Evolutionary conservation across 2,888 invertebrate species (phyloP).

Genomic region (Dicyrtoma fusca): DNA sequence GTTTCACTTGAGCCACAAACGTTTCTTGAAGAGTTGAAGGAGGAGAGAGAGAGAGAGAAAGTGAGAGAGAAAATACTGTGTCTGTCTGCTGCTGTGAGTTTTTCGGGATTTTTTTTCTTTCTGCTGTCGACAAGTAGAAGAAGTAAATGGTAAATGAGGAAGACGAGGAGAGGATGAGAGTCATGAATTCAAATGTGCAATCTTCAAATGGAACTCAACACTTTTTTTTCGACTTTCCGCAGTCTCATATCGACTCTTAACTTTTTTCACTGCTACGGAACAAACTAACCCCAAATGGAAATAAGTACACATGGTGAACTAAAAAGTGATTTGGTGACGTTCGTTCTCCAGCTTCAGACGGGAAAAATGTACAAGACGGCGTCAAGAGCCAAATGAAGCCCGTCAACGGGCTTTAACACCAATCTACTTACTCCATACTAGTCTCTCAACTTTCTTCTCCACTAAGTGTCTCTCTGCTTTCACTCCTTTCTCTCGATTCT

Average conservation of each 20-base stretch:
- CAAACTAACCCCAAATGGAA: constrained; percentile 14
- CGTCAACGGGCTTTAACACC: constrained; percentile 6
- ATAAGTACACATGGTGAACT: constrained; percentile 26
- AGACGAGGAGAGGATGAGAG: constrained; percentile 1
- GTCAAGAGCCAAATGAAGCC: neutral
- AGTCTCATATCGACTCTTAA: constrained; percentile 5
- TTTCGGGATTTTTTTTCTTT: no score
- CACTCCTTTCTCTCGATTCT: neutral
- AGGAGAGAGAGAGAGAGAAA: no score
- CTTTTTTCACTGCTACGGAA: neutral
- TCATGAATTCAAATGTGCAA: constrained; percentile 19
- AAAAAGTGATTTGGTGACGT: constrained; percentile 12
- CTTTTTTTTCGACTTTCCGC: constrained; percentile 8
- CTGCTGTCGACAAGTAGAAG: neutral
- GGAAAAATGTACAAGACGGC: neutral
- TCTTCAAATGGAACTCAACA: neutral
- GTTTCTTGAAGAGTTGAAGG: no score
- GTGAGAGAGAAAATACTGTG: no score
- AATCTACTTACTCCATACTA: neutral
- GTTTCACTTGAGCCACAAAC: no score
- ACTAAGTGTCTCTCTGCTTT: no score
- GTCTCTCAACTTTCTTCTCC: constrained; percentile 2
- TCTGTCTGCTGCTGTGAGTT: no score
- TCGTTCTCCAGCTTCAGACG: neutral
- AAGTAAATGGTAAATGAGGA: constrained; percentile 3